These are phyloP conservation scores for Epinephelus coioides DNA, from an alignment of 2,797 vertebrate genomes.

Conservation along the genomic window DNA sequence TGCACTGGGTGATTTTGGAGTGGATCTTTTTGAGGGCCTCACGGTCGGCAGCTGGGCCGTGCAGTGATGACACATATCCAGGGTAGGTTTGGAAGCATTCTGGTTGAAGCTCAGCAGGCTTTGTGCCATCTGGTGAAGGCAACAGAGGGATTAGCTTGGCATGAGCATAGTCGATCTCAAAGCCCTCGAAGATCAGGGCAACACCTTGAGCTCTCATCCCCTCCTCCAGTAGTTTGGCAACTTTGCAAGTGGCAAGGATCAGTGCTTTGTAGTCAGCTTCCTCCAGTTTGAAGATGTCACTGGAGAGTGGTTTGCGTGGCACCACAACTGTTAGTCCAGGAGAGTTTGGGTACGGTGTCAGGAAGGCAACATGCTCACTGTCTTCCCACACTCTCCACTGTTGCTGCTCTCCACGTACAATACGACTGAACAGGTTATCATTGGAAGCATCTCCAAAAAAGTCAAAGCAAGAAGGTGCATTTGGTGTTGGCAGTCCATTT, in stretches of 20 bases:
- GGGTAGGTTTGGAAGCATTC: constrained; percentile 81
- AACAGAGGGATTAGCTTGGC: constrained; percentile 84
- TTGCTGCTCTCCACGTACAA: constrained; percentile 85
- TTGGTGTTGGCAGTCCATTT: constrained; percentile 78
- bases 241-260: constrained; percentile 78
- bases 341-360: constrained; percentile 87
- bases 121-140: constrained; percentile 58
- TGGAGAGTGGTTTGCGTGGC: constrained; percentile 84
- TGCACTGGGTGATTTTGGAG: constrained; percentile 78
- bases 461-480: constrained; percentile 82
- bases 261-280: constrained; percentile 81
- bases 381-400: constrained; percentile 90
- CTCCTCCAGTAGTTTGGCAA: constrained; percentile 80
- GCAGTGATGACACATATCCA: constrained; percentile 84
- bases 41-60: constrained; percentile 79
- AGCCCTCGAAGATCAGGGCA: constrained; percentile 87
- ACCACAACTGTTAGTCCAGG: constrained; percentile 87
- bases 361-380: constrained; percentile 84
- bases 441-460: constrained; percentile 78
- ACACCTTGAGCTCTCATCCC: constrained; percentile 80
- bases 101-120: constrained; percentile 43
- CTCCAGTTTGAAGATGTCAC: constrained; percentile 83
- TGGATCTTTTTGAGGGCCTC: constrained; percentile 78
- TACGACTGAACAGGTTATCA: constrained; percentile 81
- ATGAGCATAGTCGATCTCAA: constrained; percentile 87